These are phyloP conservation scores for Periophthalmus magnuspinnatus DNA, from an alignment of 2,797 vertebrate species.

Conservation along the genomic window DNA sequence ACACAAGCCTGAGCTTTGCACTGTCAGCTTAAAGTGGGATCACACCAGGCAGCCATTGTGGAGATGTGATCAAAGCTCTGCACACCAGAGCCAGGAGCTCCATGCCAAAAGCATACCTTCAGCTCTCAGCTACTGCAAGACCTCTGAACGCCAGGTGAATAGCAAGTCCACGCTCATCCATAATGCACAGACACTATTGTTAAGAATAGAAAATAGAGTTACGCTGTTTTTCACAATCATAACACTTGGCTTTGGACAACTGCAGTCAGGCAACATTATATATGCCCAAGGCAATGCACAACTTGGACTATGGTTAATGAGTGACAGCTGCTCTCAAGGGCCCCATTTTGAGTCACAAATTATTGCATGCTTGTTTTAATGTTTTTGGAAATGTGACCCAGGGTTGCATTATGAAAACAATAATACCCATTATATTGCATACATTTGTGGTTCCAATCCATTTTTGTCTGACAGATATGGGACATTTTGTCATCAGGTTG, in stretches of 20 bases:
- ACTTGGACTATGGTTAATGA: neutral
- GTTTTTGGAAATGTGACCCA: neutral
- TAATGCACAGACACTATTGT: conserved; percentile 49
- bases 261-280: neutral
- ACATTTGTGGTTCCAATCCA: neutral
- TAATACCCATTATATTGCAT: neutral
- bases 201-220: conserved; percentile 36
- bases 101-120: conserved; percentile 53
- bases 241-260: neutral
- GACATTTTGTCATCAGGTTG: too few relatives aligned
- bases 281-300: neutral
- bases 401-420: neutral
- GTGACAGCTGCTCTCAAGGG: neutral
- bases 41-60: conserved; percentile 58
- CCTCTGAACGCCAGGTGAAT: conserved; percentile 49
- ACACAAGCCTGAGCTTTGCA: conserved; percentile 54
- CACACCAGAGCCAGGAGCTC: conserved; percentile 49
- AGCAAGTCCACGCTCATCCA: conserved; percentile 60
- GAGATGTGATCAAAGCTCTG: conserved; percentile 71
- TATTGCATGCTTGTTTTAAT: neutral
- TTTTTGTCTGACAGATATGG: too few relatives aligned
- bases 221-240: conserved; percentile 16
- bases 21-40: conserved; percentile 67
- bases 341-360: neutral
- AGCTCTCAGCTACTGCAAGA: conserved; percentile 48